Evolutionary conservation across 2,888 invertebrate genomes (phyloP).

Genomic region (Xylota segnis): DNA sequence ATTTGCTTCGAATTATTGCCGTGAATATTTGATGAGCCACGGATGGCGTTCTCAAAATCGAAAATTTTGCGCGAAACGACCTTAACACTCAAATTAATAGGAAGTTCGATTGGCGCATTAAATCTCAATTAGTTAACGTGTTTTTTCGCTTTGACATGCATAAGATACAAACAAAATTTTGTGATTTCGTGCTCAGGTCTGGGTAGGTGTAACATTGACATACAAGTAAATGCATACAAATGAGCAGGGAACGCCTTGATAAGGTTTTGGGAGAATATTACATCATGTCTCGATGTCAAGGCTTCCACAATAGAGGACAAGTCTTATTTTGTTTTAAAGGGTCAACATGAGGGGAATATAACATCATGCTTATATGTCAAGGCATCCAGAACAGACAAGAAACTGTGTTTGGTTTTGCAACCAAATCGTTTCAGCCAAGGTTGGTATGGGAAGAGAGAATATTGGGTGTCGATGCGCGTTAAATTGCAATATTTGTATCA

Average conservation of each 20-base stretch:
- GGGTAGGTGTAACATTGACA: constrained; percentile 42
- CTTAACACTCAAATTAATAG: constrained; percentile 54
- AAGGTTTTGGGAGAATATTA: background rate
- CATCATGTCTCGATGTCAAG: background rate
- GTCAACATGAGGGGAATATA: too few species aligned
- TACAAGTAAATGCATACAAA: constrained; percentile 37
- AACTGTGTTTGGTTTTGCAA: too few species aligned
- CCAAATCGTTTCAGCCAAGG: too few species aligned
- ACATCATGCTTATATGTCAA: too few species aligned
- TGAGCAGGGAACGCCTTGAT: background rate
- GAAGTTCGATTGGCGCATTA: constrained; percentile 42
- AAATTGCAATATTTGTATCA: too few species aligned
- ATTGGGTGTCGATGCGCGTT: too few species aligned
- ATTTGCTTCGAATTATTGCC: constrained; percentile 22
- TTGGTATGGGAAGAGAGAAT: too few species aligned
- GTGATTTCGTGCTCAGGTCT: constrained; percentile 41
- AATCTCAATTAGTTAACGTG: constrained; percentile 37
- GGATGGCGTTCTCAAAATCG: constrained; percentile 28
- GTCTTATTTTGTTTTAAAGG: too few species aligned
- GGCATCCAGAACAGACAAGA: too few species aligned
- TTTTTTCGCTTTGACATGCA: constrained; percentile 27
- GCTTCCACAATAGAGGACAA: too few species aligned
- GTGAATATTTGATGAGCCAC: constrained; percentile 41
- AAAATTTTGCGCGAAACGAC: constrained; percentile 43
- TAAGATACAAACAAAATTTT: constrained; percentile 21